Base-by-base conservation (phyloP, 2,888 invertebrate genomes). In the Polyommatus icarus region DNA sequence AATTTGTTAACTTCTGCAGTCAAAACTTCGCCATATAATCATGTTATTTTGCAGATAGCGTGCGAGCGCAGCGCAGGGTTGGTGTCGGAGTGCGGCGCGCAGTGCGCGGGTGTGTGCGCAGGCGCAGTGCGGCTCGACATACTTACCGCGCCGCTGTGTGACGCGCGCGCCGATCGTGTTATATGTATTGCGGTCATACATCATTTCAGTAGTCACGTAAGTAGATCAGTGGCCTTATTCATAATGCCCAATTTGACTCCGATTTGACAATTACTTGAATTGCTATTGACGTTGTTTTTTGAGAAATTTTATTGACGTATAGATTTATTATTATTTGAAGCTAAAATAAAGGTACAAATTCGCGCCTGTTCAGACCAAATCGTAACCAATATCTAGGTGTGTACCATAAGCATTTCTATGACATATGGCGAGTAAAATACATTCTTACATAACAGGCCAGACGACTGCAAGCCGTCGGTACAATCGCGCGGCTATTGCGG, bases 181-280 rank as follows among this genome's bases (percentile, higher is more conserved):
- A 96, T 99, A 67, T 98, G 98, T 88, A 98, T 99, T 83, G 99
- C 99, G 1, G 99, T 99, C 0, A 96, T 99, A 83, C 99, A 99
- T 90, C 99, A 99, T 91, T 95, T 99, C 80, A 97, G 98, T 18
- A 98, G 96, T 29, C 89, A 95, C 90, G 96, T 96, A 84, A 86
- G 87, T 76, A n/a, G 12, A n/a, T n/a, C 6, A n/a, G 57, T 18
- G 54, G 54, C 54, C 57, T 57, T 59, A 59, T 8, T 20, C 29
- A 71, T 32, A 46, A 46, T 40, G 10, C 40, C 10, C 10, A 10
- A 40, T 40, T 40, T 3, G 40, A 8, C 40, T 40, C 40, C 40
- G 40, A 40, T 40, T 40, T 10, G 40, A 10, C 10, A 40, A 40
- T 40, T 40, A 40, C 40, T 40, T 40, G 40, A 40, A 40, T 40